Base-by-base conservation (phyloP, 2,888 invertebrate genomes). In the Drosophila ezoana region DNA sequence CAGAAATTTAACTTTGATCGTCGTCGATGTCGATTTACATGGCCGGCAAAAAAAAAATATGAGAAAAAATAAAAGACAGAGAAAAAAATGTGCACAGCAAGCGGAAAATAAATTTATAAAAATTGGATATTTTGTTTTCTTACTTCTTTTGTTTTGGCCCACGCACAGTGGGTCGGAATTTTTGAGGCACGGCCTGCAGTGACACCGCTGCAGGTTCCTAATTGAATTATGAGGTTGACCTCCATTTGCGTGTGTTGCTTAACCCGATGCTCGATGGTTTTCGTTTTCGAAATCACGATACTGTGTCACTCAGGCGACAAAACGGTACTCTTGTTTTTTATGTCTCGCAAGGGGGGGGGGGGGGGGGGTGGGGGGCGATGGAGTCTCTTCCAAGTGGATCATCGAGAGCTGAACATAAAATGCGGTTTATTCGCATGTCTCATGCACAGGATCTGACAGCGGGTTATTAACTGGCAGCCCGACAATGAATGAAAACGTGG, bases 171-270 rank as follows among this genome's bases (percentile, higher is more conserved):
- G 78, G 53, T 59, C 56, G 79, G 82, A 85, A 78, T 75, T 71
- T 59, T 56, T 57, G 64, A 49, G 66, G 74, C 60, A 59, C 51
- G 72, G 79, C 62, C 57, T 64, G 81, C 71, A 62, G 60, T 71
- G 68, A 70, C 70, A 67, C 68, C 71, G 70, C 79, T 79, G 85
- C 85, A 84, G 89, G 89, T 86, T 87, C 85, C 79, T 86, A 86
- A 86, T 86, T 86, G 85, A 86, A 87, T 86, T 89, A 86, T 86
- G 89, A 71, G 69, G 38, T 62, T 89, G 87, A 89, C 85, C 89
- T 89, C 81, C 89, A 85, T 89, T 89, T 79, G 76, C 68, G 65
- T 47, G 65, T 47, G 58, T 79, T 79, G 70, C 75, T 63, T 74
- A 69, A 81, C 61, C 67, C 54, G 43, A 56, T 59, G 60, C 62